Evolutionary conservation across 2,113 vertebrate species (phyloP), one percentile per base, ranked within the genome.

Genomic region (Bucco capensis): DNA sequence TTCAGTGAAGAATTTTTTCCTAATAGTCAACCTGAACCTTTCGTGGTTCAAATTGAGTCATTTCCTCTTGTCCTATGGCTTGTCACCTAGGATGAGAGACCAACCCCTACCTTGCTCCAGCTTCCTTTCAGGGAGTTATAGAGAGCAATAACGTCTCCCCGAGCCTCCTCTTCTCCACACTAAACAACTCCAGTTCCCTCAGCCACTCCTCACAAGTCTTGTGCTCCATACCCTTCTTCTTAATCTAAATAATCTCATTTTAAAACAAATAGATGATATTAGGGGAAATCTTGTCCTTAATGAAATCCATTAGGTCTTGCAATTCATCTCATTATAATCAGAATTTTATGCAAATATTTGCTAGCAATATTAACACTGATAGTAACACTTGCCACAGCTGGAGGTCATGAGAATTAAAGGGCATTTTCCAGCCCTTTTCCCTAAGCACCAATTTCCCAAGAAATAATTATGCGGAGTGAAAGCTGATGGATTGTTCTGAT

Each of bases 401-500:
- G 61, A 88, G 84, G 70, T 87, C 83, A 54, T 35, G 30, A 84
- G 84, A 89, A 81, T 51, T 76, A 92, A 12, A 86, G 78, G 90
- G 33, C 44, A 82, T 92, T 89, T 93, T 93, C 87, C 87, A 93
- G 37, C 35, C 70, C 82, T 85, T 62, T 67, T 92, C 35, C 74
- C 86, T 62, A 49, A 93, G 58, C 74, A 90, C 80, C 74, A 51
- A 50, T 94, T 85, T 82, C 5, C 4, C 54, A 76, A 61, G 73
- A 78, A 93, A 56, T 87, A 94, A 88, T 95, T 86, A 93, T 72
- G 83, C 84, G 86, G 62, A 86, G 74, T 77, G 76, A 92, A 95
- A 92, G 73, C 72, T 89, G 92, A 85, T 91, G 83, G 80, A 86
- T 95, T 83, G n/a, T 90, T 94, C 94, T 49, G 84, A 92, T 89